phyloP scores from a whole-genome alignment of 2,888 invertebrate genomes.

The Netelia inedita region DNA sequence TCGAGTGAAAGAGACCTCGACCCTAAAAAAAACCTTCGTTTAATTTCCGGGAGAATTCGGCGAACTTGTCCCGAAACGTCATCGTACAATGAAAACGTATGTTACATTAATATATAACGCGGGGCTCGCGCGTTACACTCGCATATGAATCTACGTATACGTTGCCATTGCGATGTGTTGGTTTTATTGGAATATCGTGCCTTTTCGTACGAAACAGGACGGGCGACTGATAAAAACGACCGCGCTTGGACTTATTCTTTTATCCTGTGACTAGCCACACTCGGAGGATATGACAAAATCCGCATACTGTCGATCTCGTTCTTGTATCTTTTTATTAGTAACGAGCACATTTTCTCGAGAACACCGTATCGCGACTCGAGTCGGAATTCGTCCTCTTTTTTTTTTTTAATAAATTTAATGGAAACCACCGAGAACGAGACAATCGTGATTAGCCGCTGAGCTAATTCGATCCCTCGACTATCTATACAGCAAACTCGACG shows the following conservation, averaged over 20 bases:
- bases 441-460: conserved; percentile 25
- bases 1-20: conserved; percentile 2
- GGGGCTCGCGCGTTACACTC: not conserved
- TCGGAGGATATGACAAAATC: conserved; percentile 68
- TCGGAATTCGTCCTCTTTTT: conserved; percentile 11
- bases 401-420: conserved; percentile 13
- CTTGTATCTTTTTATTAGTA: conserved; percentile 25
- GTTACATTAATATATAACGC: not conserved
- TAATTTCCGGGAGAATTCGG: conserved; percentile 57
- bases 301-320: conserved; percentile 47
- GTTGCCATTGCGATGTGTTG: not conserved
- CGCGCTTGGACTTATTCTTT: conserved; percentile 62
- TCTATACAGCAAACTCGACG: not conserved
- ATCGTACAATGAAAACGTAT: conserved; percentile 4
- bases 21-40: conserved; percentile 38
- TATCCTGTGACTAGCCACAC: conserved; percentile 48
- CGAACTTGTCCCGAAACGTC: conserved; percentile 35
- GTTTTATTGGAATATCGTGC: not conserved
- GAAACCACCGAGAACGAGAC: conserved; percentile 37
- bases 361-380: conserved; percentile 6
- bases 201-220: conserved; percentile 70
- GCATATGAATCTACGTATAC: not conserved
- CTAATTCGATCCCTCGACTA: not conserved
- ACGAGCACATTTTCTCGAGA: conserved; percentile 48
- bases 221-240: conserved; percentile 73